Evolutionary conservation across 1,140 invertebrate species (phyloP).

Genomic region (Reticulitermes speratus): DNA sequence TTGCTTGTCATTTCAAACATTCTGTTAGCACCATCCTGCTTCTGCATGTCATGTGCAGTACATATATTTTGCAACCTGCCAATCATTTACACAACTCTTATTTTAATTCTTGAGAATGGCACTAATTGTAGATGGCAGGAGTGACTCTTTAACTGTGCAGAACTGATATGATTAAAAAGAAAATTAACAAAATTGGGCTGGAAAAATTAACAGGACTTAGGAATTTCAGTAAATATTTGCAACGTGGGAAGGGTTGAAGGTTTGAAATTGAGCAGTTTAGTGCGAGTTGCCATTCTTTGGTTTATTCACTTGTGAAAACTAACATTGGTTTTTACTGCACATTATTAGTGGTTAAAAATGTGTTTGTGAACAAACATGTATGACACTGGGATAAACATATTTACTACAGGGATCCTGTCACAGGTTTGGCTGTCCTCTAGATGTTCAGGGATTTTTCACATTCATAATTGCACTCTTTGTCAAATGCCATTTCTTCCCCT

Average conservation of each 20-base stretch:
- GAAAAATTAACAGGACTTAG: too few relatives aligned
- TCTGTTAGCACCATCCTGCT: too few relatives aligned
- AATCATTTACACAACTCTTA: too few relatives aligned
- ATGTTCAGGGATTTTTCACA: slow-evolving; percentile 14
- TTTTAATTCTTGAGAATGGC: too few relatives aligned
- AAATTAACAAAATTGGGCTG: too few relatives aligned
- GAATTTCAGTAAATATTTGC: too few relatives aligned
- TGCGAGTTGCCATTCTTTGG: background rate
- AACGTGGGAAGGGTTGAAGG: background rate
- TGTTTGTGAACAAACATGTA: background rate
- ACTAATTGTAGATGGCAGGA: too few relatives aligned
- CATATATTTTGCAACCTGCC: too few relatives aligned
- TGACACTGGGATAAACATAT: background rate
- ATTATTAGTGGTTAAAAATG: background rate
- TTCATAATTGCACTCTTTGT: background rate
- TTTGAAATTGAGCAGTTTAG: background rate
- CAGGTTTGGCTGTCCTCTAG: background rate
- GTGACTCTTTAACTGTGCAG: too few relatives aligned
- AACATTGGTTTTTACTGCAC: background rate
- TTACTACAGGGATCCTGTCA: background rate
- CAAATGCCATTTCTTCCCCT: background rate
- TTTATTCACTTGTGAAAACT: background rate
- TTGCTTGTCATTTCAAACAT: too few relatives aligned
- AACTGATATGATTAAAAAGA: too few relatives aligned
- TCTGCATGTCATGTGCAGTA: too few relatives aligned